Percentiles rank a stretch among this genome's conserved stretches.
phyloP scores from a whole-genome alignment of 2,113 vertebrate species.

The Microcebus tavaratra region DNA sequence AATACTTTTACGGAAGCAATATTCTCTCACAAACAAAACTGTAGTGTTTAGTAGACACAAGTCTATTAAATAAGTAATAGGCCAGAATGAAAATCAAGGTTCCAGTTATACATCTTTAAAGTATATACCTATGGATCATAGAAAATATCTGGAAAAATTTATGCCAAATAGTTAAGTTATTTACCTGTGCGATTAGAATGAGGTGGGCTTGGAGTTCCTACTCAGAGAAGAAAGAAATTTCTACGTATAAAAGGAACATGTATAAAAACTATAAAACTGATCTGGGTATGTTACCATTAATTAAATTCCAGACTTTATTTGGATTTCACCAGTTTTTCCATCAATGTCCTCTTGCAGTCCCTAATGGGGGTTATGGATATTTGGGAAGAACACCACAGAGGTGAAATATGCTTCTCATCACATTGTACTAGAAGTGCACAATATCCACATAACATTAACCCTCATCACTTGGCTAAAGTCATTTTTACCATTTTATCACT shows the following conservation, averaged over 20 bases:
- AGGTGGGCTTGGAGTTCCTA: not conserved
- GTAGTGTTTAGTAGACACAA: not conserved
- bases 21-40: not conserved
- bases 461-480: not conserved
- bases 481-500: not conserved
- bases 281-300: not conserved
- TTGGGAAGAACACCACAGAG: not conserved
- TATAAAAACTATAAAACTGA: not conserved
- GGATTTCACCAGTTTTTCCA: not conserved
- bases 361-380: not conserved
- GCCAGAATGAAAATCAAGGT: constrained; percentile 32
- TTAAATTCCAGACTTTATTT: not conserved
- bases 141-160: not conserved
- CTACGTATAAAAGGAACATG: not conserved
- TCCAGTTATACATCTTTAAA: not conserved
- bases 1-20: not conserved
- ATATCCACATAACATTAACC: not conserved
- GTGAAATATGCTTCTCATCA: not conserved
- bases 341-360: not conserved
- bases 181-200: not conserved
- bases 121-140: not conserved
- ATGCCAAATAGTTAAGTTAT: not conserved
- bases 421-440: not conserved
- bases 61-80: not conserved
- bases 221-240: not conserved